These are phyloP conservation scores for Oreochromis niloticus DNA, from an alignment of 2,113 vertebrate species.

Conservation along the genomic window DNA sequence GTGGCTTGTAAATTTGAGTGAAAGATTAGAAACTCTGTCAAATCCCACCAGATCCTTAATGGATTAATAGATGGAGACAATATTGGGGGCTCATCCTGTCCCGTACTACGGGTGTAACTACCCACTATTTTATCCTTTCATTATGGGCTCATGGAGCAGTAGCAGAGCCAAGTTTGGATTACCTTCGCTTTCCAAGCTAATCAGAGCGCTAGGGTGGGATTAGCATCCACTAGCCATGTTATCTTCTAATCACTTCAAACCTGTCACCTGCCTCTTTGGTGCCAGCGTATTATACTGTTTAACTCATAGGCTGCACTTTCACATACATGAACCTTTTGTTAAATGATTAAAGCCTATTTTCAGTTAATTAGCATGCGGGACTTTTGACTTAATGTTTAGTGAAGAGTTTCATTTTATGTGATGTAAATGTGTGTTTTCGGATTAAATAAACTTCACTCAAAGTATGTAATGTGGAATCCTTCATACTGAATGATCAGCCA, in stretches of 20 bases:
- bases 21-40: not conserved
- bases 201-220: slow-evolving; percentile 6
- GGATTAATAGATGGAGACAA: not conserved
- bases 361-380: not conserved
- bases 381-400: not conserved
- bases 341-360: not conserved
- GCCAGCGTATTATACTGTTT: not conserved
- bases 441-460: not conserved
- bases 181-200: slow-evolving; percentile 3
- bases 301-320: not conserved
- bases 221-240: not conserved
- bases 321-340: not conserved
- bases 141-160: not conserved
- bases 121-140: not conserved
- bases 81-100: not conserved
- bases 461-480: not conserved
- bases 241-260: slow-evolving; percentile 24
- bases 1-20: not conserved
- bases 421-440: not conserved
- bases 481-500: not conserved
- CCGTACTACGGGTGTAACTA: not conserved
- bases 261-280: not conserved
- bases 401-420: not conserved
- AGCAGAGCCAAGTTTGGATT: not conserved
- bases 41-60: not conserved